Base-by-base conservation (phyloP, 2,797 vertebrate species). In the Hemitrygon akajei region DNA sequence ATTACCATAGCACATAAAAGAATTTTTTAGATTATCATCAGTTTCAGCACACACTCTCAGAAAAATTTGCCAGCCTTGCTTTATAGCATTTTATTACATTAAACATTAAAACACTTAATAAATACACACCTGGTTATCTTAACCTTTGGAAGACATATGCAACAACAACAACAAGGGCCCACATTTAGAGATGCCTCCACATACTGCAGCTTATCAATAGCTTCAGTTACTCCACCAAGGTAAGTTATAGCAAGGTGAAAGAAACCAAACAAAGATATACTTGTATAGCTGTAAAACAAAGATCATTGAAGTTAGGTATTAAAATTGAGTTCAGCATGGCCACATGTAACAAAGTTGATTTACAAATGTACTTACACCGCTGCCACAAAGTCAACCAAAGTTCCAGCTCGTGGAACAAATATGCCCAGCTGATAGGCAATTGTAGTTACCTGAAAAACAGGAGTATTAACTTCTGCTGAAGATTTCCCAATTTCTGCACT, bases 361-460 rank as follows among this genome's bases (percentile, higher is more conserved):
- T 93, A n/a, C n/a, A 84, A 80, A 20, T 73, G 58, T 30, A 94
- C 94, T 94, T 66, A 94, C 94, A 94, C 93, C 93, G 94, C 93
- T 30, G 47, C 84, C 56, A 94, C 66, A 86, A 94, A 93, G 89
- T 94, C 89, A 1, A 80, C 93, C 60, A 94, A 81, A 7, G 27
- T 73, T 60, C 66, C 93, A 7, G 94, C 86, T 60, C 94, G 93
- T 25, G 94, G 94, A 58, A 94, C 94, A 87, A 77, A 92, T 79
- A 94, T 92, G 25, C 93, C 94, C 94, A 94, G 14, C 76, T 94
- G 94, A 37, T 87, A 93, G 25, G 87, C 77, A 87, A 94, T 58
- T 34, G 86, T 47, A 63, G 93, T 87, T 79, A 94, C 93, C 94
- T 94, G 91, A 56, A 25, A 66, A 75, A 66, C 77, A 34, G 81